Base-by-base conservation (phyloP, 2,888 invertebrate species). In the Drosophila fungiperda region DNA sequence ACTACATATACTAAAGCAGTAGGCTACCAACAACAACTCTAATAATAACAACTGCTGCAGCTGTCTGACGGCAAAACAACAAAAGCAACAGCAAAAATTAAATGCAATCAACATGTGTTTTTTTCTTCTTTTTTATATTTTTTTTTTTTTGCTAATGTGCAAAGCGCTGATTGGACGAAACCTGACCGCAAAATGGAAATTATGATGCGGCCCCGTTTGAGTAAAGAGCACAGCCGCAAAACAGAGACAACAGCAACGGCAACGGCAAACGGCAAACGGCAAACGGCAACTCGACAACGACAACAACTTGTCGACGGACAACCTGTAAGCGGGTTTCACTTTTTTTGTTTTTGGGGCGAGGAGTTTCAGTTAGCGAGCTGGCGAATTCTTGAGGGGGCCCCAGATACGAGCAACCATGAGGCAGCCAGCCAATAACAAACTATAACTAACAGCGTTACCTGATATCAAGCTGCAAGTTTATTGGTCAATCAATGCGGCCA, bases 391-490 rank as follows among this genome's bases (percentile, higher is more conserved):
- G 23, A 48, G 63, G 52, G 68, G 68, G 62, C 72, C 72, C 72
- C 72, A 71, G 63, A 71, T 54, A 52, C 63, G 49, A 59, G 52
- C 26, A 50, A 54, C 74, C 65, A 65, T 36, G 54, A 72, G 23
- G 20, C 63, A 45, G 61, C 60, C 82, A 82, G 71, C 86, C 86
- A 86, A 86, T 86, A 86, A 86, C 84, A 86, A 86, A 89, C 80
- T 86, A 87, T 86, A 89, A 86, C 89, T 89, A 89, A 86, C 82
- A 89, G 76, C 87, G 84, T 82, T 80, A 82, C 76, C 87, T 85
- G 82, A 90, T 90, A 92, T 92, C 88, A 91, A 92, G 88, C 92
- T 91, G 88, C 85, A 87, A 87, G 89, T 92, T 92, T 92, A 92
- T 92, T 92, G 92, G 92, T 90, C 90, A 91, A 90, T 92, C 89